Base-by-base conservation (phyloP, 2,113 vertebrate genomes). In the Uria lomvia region DNA sequence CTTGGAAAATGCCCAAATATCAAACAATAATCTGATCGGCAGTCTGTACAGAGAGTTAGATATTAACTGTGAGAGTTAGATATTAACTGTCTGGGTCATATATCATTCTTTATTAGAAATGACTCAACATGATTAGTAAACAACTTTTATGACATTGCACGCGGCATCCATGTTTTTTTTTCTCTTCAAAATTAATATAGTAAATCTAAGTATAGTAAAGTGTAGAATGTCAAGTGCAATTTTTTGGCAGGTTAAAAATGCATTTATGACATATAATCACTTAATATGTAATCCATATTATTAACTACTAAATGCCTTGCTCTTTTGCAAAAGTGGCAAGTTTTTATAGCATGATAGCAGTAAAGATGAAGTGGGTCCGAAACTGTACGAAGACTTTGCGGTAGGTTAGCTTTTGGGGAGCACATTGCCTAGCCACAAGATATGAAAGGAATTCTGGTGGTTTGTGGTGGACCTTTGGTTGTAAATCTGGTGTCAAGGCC, bases 371-470 rank as follows among this genome's bases (percentile, higher is more conserved):
- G 16, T 0, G 12, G 47, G 15, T 30, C 23, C n/a, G 34, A 36
- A 78, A 43, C 32, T 4, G 0, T 6, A 11, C 0, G 15, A 49
- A 23, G 58, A 3, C 23, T 52, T 60, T 72, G 42, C 52, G 8
- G 1, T 27, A 22, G 32, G 8, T 36, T 32, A 2, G 63, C 15
- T 73, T 50, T 42, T 17, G 68, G 26, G 65, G 17, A 5, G 36
- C 4, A 0, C 2, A 0, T 5, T 15, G 6, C 1, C 6, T 0
- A 4, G 24, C 17, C 34, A 1, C 50, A 2, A 1, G 1, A 3
- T 3, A 3, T 9, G 2, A 24, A 9, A 42, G 52, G 43, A 27
- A 47, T 5, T 23, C 45, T 43, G 50, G 26, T 2, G 2, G 18
- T 23, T 21, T 56, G 5, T 40, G 8, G 0, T 0, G 3, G 30